Evolutionary conservation across 2,797 vertebrate species (phyloP), one percentile per base, ranked within the genome.

Genomic region (Sphenodon punctatus): DNA sequence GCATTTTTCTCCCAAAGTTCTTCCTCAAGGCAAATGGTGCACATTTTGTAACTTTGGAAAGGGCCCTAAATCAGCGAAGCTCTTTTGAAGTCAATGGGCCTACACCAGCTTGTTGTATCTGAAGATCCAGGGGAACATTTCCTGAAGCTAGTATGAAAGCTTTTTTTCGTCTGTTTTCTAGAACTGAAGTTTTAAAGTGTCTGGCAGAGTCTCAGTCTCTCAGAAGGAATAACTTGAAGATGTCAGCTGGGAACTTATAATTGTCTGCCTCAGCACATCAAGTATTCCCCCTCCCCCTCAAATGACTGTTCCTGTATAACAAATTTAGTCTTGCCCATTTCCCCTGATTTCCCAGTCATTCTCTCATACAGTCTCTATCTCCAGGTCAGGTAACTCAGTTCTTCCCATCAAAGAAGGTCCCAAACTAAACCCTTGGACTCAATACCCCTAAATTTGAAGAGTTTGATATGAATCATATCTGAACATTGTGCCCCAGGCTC

Each of bases 401-500:
- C 15, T 49, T 14, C n/a, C n/a, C n/a, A n/a, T n/a, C 36, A 48
- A 39, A 45, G 48, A 51, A 55, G 49, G 66, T n/a, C 11, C n/a
- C 43, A 16, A 16, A 36, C 42, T 56, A 27, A 43, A 10, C 14
- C 5, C 1, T 1, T 32, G 34, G 3, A 8, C 9, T 3, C 2
- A 65, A 36, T 8, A 2, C 2, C 11, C 15, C 38, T 67, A 74
- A 36, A 55, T 73, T 16, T 25, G 30, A 4, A 12, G 12, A 80
- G 15, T 42, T 60, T n/a, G 30, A 64, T 64, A 16, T 55, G n/a
- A n/a, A 59, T 5, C 60, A n/a, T 45, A 11, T 73, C 59, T 77
- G 58, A 77, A 43, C 45, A 55, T 71, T 45, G 39, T 65, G 11
- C 22, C 39, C 85, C 63, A 84, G 43, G 43, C 74, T 42, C 27